Conservation (phyloP, 2,797 vertebrate genomes). For the Siniperca obscura region DNA sequence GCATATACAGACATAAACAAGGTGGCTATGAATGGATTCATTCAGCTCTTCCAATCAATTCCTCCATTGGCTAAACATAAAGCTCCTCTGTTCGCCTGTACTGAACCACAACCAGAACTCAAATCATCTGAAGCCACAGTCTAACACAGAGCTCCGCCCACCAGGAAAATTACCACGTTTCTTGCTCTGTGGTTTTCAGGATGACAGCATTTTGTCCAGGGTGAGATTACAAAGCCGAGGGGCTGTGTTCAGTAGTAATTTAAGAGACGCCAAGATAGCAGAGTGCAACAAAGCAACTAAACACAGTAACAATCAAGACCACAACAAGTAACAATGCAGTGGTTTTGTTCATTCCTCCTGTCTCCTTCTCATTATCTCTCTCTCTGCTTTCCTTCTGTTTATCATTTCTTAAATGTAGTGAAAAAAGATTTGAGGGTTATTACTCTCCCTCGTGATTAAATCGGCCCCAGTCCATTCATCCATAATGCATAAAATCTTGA, state of each 20-base stretch:
- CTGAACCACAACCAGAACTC: slow-evolving; percentile 13
- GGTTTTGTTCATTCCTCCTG: not conserved
- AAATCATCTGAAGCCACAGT: not conserved
- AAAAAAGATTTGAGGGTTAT: too few species aligned
- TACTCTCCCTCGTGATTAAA: too few species aligned
- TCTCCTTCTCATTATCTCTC: slow-evolving; percentile 5
- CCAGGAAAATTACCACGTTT: slow-evolving; percentile 11
- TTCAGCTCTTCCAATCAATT: slow-evolving; percentile 39
- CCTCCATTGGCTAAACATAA: slow-evolving; percentile 25
- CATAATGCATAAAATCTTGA: not conserved
- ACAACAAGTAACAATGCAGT: slow-evolving; percentile 2
- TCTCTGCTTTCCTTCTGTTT: not conserved
- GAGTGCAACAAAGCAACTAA: not conserved
- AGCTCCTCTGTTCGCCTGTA: slow-evolving; percentile 28
- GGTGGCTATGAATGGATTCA: slow-evolving; percentile 31
- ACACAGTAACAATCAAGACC: slow-evolving; percentile 14
- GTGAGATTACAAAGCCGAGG: slow-evolving; percentile 45
- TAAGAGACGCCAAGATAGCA: slow-evolving; percentile 8
- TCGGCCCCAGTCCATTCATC: not conserved
- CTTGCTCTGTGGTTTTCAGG: slow-evolving; percentile 23
- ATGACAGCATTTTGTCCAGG: slow-evolving; percentile 10
- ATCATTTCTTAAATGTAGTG: too few species aligned
- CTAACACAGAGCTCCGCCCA: slow-evolving; percentile 13
- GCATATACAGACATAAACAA: slow-evolving; percentile 18
- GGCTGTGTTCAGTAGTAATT: slow-evolving; percentile 6